Evolutionary conservation across 2,888 invertebrate species (phyloP), one percentile per base, ranked within the genome.

Genomic region (Germaria angustata): DNA sequence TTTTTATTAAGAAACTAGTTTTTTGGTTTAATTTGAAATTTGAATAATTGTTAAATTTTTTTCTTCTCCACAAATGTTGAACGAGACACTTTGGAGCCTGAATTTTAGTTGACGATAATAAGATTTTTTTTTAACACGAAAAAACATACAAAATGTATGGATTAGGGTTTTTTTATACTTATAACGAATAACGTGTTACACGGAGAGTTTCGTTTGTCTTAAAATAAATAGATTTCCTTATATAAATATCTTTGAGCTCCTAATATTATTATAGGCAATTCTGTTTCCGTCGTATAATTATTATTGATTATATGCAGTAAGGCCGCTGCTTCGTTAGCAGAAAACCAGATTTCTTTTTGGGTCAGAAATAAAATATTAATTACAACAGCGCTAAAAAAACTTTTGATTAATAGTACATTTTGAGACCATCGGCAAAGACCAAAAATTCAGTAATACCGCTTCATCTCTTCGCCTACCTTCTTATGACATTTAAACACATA

Each of bases 61-160:
- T 46, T 41, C 41, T 53, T 49, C 7, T 66, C 44, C 6, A n/a
- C 13, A 55, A 65, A 57, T 51, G 49, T 59, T 28, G 51, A 53
- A 51, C 61, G 80, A 80, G 80, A 73, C 80, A 73, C 8, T 41
- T 57, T 72, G 79, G 72, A 80, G 72, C 73, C 68, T 61, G 17
- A 53, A 63, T 53, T 59, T 68, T 28, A 68, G 34, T 15, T 36
- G 8, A 11, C 46, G 34, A 57, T 22, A 51, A 51, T 49, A 61
- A 61, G 6, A 53, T 17, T 24, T 36, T 44, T 49, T 17, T 59
- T 51, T 24, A 6, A 7, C 2, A 13, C 32, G n/a, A 53, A 32
- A 63, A 55, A 28, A 1, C 2, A 6, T n/a, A 2, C 11, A n/a
- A 17, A 41, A 49, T 41, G 39, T 28, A 28, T 8, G 3, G 28